Base-by-base conservation (phyloP, 1,140 invertebrate genomes). In the Anastatus disparis region DNA sequence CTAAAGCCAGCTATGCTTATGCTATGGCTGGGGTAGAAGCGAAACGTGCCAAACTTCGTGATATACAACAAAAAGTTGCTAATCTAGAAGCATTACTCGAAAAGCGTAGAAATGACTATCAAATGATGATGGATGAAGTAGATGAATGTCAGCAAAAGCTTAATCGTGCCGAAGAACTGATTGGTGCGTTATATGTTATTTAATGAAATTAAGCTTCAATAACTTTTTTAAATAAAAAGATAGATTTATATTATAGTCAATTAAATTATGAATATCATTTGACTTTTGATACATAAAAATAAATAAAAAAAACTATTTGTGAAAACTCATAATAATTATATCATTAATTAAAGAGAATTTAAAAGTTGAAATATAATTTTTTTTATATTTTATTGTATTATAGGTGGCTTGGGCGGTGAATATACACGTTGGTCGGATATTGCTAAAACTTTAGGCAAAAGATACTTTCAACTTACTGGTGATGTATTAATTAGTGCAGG, bases 161-260 rank as follows among this genome's bases (percentile, higher is more conserved):
- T 29, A 91, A 93, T 70, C 86, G 97, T 74, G 97, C 97, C 0
- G 93, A 97, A 80, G 94, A 98, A 84, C 86, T 99, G 48, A 96
- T 98, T 56, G 91, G 91, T 71, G 29, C 3, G 50, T 46, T 35
- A 40, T 38, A n/a, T n/a, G n/a, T n/a, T n/a, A n/a, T n/a, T n/a
- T n/a, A n/a, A n/a, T n/a, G n/a, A n/a, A n/a, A n/a, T n/a, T n/a
- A n/a, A n/a, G n/a, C n/a, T n/a, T n/a, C n/a, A n/a, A n/a, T n/a
- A n/a, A n/a, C n/a, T n/a, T n/a, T n/a, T n/a, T n/a, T n/a, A n/a
- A n/a, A n/a, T n/a, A n/a, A n/a, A n/a, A n/a, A n/a, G n/a, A n/a
- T n/a, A n/a, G n/a, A n/a, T n/a, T n/a, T n/a, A n/a, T n/a, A n/a
- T n/a, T n/a, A n/a, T n/a, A n/a, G n/a, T n/a, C n/a, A n/a, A n/a